Evolutionary conservation across 2,888 invertebrate genomes (phyloP).

Genomic region (Tetragonula carbonaria): DNA sequence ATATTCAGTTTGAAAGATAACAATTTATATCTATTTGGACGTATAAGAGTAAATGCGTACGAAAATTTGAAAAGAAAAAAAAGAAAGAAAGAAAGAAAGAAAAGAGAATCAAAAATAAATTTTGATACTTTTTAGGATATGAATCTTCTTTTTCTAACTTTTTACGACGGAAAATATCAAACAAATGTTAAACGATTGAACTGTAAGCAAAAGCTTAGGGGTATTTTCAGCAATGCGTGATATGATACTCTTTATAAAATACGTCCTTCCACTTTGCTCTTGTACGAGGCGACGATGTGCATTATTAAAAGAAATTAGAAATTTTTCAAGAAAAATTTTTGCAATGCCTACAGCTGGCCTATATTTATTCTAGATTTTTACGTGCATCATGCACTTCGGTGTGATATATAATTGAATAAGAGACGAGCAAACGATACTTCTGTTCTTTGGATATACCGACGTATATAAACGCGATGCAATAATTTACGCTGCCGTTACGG

Average conservation of each 20-base stretch:
- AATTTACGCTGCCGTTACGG: constrained; percentile 71
- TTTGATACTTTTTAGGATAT: constrained; percentile 45
- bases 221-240: constrained; percentile 41
- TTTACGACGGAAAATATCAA: constrained; percentile 38
- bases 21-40: constrained; percentile 27
- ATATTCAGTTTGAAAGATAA: constrained; percentile 24
- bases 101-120: constrained; percentile 49
- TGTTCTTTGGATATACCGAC: constrained; percentile 46
- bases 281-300: constrained; percentile 37
- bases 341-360: constrained; percentile 69
- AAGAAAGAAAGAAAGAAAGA: neutral
- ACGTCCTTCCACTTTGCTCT: constrained; percentile 53
- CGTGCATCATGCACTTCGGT: constrained; percentile 69
- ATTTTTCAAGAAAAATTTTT: constrained; percentile 45
- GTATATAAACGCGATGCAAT: constrained; percentile 67
- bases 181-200: constrained; percentile 18
- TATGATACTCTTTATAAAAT: constrained; percentile 46
- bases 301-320: constrained; percentile 43
- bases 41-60: constrained; percentile 27
- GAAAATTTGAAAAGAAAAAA: constrained; percentile 6
- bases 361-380: constrained; percentile 69
- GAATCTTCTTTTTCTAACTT: constrained; percentile 46
- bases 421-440: constrained; percentile 46
- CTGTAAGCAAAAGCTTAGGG: constrained; percentile 13
- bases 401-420: constrained; percentile 72